phyloP scores from a whole-genome alignment of 2,797 vertebrate species.

The Heliangelus exortis region DNA sequence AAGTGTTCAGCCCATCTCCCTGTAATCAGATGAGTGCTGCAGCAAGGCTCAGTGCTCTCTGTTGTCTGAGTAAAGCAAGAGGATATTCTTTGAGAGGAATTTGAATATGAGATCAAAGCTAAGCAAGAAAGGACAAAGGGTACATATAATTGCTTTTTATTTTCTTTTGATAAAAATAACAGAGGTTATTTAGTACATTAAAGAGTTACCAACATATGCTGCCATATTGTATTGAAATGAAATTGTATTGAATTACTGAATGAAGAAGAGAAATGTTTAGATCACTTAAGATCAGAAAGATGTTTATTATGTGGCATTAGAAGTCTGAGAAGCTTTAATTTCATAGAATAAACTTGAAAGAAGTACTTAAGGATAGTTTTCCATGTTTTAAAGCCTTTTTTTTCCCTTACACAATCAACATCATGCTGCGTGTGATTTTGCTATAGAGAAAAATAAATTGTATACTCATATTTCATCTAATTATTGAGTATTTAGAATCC shows the following conservation, averaged over 20 bases:
- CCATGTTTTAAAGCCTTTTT: not conserved
- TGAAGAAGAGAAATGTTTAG: not conserved
- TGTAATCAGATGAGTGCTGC: conserved; percentile 20
- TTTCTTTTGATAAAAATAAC: conserved; percentile 8
- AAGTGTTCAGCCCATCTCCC: not conserved
- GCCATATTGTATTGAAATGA: not conserved
- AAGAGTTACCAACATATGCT: not conserved
- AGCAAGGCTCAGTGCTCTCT: conserved; percentile 28
- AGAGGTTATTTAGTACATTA: not conserved
- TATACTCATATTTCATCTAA: not conserved
- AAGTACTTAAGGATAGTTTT: not conserved
- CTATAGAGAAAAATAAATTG: not conserved
- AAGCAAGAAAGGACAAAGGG: conserved; percentile 17
- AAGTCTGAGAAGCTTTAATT: not conserved
- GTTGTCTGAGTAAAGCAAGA: conserved; percentile 32
- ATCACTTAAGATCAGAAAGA: not conserved
- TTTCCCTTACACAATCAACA: not conserved
- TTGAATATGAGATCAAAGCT: conserved; percentile 62
- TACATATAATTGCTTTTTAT: not conserved
- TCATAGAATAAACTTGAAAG: not conserved
- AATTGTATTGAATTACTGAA: not conserved
- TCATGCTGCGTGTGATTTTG: not conserved
- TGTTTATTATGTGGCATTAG: not conserved
- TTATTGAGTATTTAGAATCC: not conserved
- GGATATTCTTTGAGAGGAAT: conserved; percentile 24